Base-by-base conservation (phyloP, 64 coral and sea anemone genomes). In the Porites lutea region DNA sequence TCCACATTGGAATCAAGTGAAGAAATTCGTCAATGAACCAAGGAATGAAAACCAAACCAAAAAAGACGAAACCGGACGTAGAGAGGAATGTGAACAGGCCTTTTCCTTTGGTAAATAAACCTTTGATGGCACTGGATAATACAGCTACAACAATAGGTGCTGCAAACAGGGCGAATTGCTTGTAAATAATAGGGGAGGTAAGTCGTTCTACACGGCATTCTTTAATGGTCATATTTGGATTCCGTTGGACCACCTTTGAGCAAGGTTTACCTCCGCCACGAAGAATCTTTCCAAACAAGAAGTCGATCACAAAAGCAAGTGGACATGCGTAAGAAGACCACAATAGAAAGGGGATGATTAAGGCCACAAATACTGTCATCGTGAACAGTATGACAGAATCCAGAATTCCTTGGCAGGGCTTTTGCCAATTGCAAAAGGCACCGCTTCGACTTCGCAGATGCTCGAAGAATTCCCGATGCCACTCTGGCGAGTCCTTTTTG, bases 11-110 rank as follows among this genome's bases (percentile, higher is more conserved):
- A 45, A 88, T 82, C 16, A 83, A 62, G 8, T 55, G 50, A 19
- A 94, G 73, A 67, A 89, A 94, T 64, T 89, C 70, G 9, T 89
- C n/a, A 64, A 94, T 62, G 21, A 94, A 83, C 92, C 92, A 94
- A 5, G 92, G 92, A 21, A 94, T 82, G 65, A 84, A 89, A 46
- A 84, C 81, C 81, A 84, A 18, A 21, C 81, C 81, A 52, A 84
- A 84, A 46, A 84, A 84, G 3, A 84, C 81, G 46, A 68, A 66
- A 51, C 61, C 49, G 10, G 81, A 84, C 18, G 45, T 68, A 27
- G 63, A 16, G 3, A 84, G 47, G 47, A 84, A 84, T 20, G 7
- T 84, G 44, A 84, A 13, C 14, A 84, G 48, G 18, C 61, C 81
- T 48, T 84, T 84, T 68, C 81, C 61, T 68, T 52, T 84, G 4